Conservation (phyloP, 2,113 vertebrate genomes). For the Tauraco erythrolophus region DNA sequence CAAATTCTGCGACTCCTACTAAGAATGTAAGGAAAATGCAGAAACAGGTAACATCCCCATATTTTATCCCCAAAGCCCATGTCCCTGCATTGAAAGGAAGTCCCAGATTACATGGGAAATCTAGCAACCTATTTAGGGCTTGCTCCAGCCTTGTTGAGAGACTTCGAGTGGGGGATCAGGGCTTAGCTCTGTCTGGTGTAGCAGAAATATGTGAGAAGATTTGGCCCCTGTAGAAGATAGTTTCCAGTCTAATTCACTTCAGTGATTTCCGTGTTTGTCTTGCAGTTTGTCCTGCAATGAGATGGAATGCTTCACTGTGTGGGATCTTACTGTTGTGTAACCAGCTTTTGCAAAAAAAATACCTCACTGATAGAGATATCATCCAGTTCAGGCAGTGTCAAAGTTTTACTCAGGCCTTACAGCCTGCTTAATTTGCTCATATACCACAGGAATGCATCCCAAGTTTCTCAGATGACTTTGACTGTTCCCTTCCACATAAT, state of each 20-base stretch:
- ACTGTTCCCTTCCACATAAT: background rate
- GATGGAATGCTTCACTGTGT: background rate
- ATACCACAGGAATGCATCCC: background rate
- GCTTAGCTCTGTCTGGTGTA: background rate
- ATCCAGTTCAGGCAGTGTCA: background rate
- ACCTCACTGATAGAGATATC: background rate
- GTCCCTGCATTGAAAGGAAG: background rate
- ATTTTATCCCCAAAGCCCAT: background rate
- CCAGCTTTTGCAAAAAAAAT: background rate
- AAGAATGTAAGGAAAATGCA: background rate
- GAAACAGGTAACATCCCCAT: background rate
- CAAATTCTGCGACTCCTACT: background rate
- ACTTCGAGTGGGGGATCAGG: background rate
- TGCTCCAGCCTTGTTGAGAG: background rate
- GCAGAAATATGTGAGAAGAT: background rate
- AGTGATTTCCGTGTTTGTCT: conserved; percentile 21
- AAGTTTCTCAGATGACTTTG: background rate
- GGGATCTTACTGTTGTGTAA: conserved; percentile 12
- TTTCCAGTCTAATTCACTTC: conserved; percentile 52
- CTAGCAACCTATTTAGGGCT: background rate
- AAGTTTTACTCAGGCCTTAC: background rate
- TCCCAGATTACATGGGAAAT: background rate
- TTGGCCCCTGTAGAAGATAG: background rate
- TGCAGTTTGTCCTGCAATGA: conserved; percentile 9
- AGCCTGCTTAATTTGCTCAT: background rate